These are phyloP conservation scores for Oreocharis arfaki DNA, from an alignment of 2,113 vertebrate species.

Conservation along the genomic window DNA sequence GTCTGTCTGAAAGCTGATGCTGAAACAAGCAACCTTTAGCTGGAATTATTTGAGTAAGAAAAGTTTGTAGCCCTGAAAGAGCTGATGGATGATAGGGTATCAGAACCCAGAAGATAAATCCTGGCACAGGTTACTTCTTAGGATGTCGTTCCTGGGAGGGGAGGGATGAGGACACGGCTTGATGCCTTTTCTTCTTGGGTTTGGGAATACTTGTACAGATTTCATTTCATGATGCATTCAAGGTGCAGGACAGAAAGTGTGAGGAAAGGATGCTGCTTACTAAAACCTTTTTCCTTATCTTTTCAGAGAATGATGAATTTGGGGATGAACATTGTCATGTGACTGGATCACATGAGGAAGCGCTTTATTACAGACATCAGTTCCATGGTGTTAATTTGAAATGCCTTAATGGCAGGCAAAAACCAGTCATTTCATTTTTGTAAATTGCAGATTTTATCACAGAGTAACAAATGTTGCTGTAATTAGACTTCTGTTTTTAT, in stretches of 20 bases:
- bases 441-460: slow-evolving; percentile 90
- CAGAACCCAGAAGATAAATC: not conserved
- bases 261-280: not conserved
- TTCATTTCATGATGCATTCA: not conserved
- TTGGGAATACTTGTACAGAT: not conserved
- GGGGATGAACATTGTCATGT: slow-evolving; percentile 86
- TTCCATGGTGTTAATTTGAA: slow-evolving; percentile 98
- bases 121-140: not conserved
- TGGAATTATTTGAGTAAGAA: not conserved
- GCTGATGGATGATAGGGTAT: not conserved
- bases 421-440: slow-evolving; percentile 91
- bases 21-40: not conserved
- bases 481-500: slow-evolving; percentile 83
- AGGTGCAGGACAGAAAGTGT: not conserved
- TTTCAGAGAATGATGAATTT: slow-evolving; percentile 86
- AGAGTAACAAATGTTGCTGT: slow-evolving; percentile 87
- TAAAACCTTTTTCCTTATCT: slow-evolving; percentile 60
- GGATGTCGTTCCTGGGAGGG: not conserved
- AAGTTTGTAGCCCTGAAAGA: not conserved
- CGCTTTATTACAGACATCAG: slow-evolving; percentile 92
- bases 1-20: not conserved
- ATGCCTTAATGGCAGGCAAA: slow-evolving; percentile 96
- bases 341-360: slow-evolving; percentile 89
- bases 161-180: not conserved
- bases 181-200: not conserved